phyloP scores from a whole-genome alignment of 1,140 invertebrate genomes.

The Leptopilina boulardi region DNA sequence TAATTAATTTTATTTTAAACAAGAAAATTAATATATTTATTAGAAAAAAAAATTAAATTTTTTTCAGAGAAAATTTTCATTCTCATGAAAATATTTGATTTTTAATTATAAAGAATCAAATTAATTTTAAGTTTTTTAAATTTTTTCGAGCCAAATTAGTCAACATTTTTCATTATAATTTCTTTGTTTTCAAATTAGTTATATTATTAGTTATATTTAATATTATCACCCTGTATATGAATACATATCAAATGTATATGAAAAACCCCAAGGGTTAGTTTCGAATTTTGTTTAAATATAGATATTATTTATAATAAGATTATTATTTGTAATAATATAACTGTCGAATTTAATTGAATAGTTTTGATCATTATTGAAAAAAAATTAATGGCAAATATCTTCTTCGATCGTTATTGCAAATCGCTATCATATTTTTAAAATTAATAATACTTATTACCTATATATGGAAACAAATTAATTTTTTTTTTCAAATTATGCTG shows the following conservation, averaged over 20 bases:
- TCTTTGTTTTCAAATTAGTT: not conserved
- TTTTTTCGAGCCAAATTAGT: no score
- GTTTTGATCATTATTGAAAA: no score
- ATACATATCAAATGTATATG: slow-evolving; percentile 19
- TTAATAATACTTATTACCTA: not conserved
- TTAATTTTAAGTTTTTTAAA: no score
- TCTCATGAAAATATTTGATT: no score
- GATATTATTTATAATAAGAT: not conserved
- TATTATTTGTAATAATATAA: not conserved
- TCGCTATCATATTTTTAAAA: not conserved
- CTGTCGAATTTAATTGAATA: not conserved
- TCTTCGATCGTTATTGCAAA: slow-evolving; percentile 8
- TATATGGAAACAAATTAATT: not conserved
- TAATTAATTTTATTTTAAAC: not conserved
- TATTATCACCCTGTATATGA: slow-evolving; percentile 18
- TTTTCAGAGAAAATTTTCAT: no score
- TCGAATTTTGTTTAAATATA: not conserved
- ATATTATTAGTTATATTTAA: no score
- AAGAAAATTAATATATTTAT: not conserved
- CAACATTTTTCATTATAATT: no score
- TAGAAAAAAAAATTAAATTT: not conserved
- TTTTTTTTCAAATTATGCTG: not conserved
- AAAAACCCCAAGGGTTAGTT: slow-evolving; percentile 4
- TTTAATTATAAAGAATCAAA: no score
- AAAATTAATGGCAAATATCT: not conserved